Base-by-base conservation (phyloP, 2,888 invertebrate species). In the Oscheius sp. region DNA sequence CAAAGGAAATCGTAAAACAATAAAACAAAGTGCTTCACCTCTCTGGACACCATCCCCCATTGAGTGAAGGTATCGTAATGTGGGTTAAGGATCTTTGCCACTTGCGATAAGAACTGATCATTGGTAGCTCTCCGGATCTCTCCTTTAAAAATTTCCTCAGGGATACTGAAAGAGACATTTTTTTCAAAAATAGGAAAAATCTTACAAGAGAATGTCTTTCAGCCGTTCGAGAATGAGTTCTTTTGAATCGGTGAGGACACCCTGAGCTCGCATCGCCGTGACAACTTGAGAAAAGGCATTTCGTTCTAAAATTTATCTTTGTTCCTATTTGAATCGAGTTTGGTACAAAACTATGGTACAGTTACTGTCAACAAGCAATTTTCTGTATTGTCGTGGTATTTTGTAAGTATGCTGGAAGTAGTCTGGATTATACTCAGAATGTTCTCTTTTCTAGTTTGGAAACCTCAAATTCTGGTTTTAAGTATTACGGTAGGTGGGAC, bases 251-350 rank as follows among this genome's bases (percentile, higher is more conserved):
- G 34, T 68, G 20, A 68, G 46, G 23, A 39, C 31, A 23, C 68
- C 68, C 34, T 68, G 68, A 10, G 68, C 58, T 31, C 68, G 20
- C 50, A 61, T 37, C 29, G 68, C 68, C 4, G 68, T n/a, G 3
- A 68, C 68, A 5, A 68, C 61, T 15, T 33, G 29, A 29, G 68
- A 46, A 48, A 68, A 68, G 8, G 68, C 61, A 46, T 46, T 68
- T 8, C 48, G n/a, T 27, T 68, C 68, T 68, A 33, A 42, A 66
- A 65, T 46, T 52, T 10, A 3, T 2, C 42, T 15, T 20, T 2
- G 25, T 39, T 20, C 12, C 17, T n/a, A n/a, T n/a, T n/a, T n/a
- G n/a, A n/a, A n/a, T n/a, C n/a, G n/a, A n/a, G n/a, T n/a, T n/a
- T n/a, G n/a, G n/a, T n/a, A n/a, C n/a, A n/a, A n/a, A n/a, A n/a